Conservation (phyloP, 1,140 invertebrate species). For the Leptopilina boulardi region DNA sequence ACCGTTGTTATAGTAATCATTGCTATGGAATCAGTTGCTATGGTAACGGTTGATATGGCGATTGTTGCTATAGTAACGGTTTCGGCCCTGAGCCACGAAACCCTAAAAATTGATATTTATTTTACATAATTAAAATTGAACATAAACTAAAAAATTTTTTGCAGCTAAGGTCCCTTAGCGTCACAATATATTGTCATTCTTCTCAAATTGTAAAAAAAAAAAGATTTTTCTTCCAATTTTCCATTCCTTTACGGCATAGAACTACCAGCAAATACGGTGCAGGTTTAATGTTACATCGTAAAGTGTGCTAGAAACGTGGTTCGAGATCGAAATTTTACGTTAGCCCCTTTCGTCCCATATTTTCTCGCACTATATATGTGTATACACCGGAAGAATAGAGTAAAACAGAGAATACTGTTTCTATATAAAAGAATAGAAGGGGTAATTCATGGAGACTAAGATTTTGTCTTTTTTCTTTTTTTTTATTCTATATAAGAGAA, state of each 20-base stretch:
- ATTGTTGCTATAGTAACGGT: no score
- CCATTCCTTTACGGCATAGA: neutral
- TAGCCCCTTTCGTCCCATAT: slow-evolving; percentile 51
- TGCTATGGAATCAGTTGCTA: no score
- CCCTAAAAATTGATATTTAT: no score
- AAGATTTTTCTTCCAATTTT: neutral
- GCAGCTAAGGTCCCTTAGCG: no score
- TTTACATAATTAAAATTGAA: no score
- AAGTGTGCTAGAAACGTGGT: neutral
- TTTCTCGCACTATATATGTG: slow-evolving; percentile 57
- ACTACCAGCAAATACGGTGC: neutral
- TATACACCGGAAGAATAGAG: slow-evolving; percentile 47
- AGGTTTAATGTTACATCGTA: slow-evolving; percentile 3
- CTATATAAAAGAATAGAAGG: neutral
- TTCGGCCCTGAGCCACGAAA: no score
- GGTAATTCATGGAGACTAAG: neutral
- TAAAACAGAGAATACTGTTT: neutral
- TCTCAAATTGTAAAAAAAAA: neutral
- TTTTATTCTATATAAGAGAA: neutral
- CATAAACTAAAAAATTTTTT: no score
- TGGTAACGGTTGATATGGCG: no score
- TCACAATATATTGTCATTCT: no score
- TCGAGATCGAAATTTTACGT: slow-evolving; percentile 54
- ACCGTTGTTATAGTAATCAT: no score
- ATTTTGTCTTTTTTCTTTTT: slow-evolving; percentile 4